A percentile compares a stretch with the other conserved stretches of the same genome.
Conservation (phyloP, 2,797 vertebrate species). For the Sebastes minor region DNA sequence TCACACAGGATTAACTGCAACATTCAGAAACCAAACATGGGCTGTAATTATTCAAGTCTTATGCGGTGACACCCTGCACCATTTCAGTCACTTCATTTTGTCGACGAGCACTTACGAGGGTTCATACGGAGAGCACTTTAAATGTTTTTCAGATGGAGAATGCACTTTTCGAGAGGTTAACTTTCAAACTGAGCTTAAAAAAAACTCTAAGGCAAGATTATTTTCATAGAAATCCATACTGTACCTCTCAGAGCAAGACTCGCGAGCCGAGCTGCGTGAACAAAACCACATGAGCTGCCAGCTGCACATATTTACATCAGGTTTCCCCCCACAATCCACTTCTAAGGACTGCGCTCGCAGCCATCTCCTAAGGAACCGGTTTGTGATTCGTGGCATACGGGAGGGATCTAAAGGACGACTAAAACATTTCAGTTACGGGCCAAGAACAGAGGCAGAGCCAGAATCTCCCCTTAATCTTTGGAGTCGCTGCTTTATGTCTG, state of each 20-base stretch:
- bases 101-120: constrained; percentile 27
- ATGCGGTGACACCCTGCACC: constrained; percentile 15
- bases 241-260: constrained; percentile 53
- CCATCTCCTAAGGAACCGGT: constrained; percentile 62
- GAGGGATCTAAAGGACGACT: constrained; percentile 61
- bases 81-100: constrained; percentile 46
- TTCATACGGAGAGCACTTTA: constrained; percentile 35
- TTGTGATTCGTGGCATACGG: constrained; percentile 49
- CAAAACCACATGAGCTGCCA: constrained; percentile 80
- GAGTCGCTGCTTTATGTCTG: constrained; percentile 67
- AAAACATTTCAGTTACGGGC: constrained; percentile 40
- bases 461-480: constrained; percentile 51
- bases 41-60: constrained; percentile 27
- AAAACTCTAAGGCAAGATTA: constrained; percentile 42
- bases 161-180: constrained; percentile 59
- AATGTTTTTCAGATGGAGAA: constrained; percentile 65
- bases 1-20: constrained; percentile 17
- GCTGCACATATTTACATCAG: constrained; percentile 77
- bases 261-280: constrained; percentile 56
- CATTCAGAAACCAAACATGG: constrained; percentile 10
- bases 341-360: constrained; percentile 70
- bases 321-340: constrained; percentile 70
- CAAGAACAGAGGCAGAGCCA: constrained; percentile 23
- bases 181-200: constrained; percentile 36
- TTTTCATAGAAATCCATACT: constrained; percentile 73